Percentiles rank a stretch among this genome's conserved stretches.
phyloP scores from a whole-genome alignment of 2,797 vertebrate species.

The Odontamblyopus lacepedii region DNA sequence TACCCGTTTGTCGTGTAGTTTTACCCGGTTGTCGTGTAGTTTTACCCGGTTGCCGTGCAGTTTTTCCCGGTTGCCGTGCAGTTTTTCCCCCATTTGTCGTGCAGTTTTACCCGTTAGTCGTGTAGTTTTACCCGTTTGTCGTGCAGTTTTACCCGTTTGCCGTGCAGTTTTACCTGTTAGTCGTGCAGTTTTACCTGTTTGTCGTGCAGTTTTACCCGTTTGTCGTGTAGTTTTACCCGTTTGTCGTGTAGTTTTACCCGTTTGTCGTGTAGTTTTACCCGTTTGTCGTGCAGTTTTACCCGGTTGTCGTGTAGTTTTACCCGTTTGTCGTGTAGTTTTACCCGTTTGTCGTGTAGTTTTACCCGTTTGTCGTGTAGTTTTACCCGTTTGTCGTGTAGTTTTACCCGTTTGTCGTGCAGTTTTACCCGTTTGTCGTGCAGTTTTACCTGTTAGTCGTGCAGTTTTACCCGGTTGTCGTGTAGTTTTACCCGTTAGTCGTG shows the following conservation, averaged over 20 bases:
- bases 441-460: slow-evolving; percentile 34
- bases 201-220: neutral
- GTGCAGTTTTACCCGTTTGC: slow-evolving; percentile 33
- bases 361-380: slow-evolving; percentile 35
- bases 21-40: slow-evolving; percentile 35
- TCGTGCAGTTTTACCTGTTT: slow-evolving; percentile 27
- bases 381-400: no score
- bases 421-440: no score
- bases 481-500: no score
- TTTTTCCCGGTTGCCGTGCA: slow-evolving; percentile 34
- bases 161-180: no score
- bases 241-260: slow-evolving; percentile 34
- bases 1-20: no score
- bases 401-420: slow-evolving; percentile 34
- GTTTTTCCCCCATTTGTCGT: no score
- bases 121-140: no score
- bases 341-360: slow-evolving; percentile 33
- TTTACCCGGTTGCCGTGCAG: no score
- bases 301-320: slow-evolving; percentile 35
- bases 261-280: slow-evolving; percentile 34
- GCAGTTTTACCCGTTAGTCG: slow-evolving; percentile 33
- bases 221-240: neutral
- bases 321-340: no score
- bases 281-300: no score
- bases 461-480: slow-evolving; percentile 33